These are phyloP conservation scores for Drosophila quadrilineata DNA, from an alignment of 1,140 invertebrate genomes.

Conservation along the genomic window DNA sequence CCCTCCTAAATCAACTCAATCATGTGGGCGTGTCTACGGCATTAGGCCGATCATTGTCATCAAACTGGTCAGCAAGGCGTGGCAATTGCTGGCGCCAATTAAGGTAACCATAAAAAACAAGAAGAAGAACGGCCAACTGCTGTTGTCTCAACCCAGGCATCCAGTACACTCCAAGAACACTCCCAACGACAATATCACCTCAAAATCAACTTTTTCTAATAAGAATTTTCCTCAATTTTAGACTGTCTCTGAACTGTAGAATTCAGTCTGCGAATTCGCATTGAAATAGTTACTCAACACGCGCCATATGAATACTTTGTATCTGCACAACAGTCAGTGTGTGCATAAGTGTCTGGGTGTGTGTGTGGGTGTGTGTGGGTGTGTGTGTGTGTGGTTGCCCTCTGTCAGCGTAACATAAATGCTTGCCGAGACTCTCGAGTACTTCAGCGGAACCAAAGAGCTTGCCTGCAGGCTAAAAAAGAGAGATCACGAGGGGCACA, in stretches of 20 bases:
- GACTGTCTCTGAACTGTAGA: no score
- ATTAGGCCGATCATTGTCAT: slow-evolving; percentile 58
- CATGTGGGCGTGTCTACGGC: slow-evolving; percentile 29
- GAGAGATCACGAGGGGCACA: no score
- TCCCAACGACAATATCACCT: not conserved
- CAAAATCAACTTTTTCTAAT: not conserved
- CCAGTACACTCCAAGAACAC: not conserved
- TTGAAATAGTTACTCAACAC: slow-evolving; percentile 18
- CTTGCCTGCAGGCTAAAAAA: slow-evolving; percentile 8
- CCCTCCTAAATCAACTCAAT: no score
- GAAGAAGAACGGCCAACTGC: slow-evolving; percentile 15
- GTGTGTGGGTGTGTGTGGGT: no score
- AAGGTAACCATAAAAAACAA: slow-evolving; percentile 64
- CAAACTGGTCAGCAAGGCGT: slow-evolving; percentile 40
- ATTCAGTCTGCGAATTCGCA: not conserved
- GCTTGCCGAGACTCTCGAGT: slow-evolving; percentile 51
- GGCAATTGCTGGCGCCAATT: slow-evolving; percentile 63
- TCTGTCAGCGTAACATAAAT: slow-evolving; percentile 34
- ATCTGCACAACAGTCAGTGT: no score
- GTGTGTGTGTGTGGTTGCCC: slow-evolving; percentile 2
- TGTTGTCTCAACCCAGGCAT: slow-evolving; percentile 47
- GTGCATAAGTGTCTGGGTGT: no score
- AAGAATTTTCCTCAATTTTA: not conserved
- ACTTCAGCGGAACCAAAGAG: slow-evolving; percentile 33
- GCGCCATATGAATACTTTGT: slow-evolving; percentile 1